A percentile compares a stretch with the other conserved stretches of the same genome.
Conservation (phyloP, 2,888 invertebrate species). For the Himalopsyche kuldschensis region DNA sequence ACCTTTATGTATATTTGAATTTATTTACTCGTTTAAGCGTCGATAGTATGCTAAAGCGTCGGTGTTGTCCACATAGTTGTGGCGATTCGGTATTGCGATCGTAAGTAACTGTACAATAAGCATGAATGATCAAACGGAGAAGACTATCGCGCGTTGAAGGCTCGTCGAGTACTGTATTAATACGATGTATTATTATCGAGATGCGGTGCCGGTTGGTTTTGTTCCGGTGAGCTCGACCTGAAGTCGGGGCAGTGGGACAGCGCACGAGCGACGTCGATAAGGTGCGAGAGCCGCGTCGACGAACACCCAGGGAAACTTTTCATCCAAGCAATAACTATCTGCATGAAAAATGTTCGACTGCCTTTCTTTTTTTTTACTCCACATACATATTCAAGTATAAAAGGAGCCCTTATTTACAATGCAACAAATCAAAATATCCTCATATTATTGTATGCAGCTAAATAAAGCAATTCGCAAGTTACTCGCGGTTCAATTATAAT, state of each 20-base stretch:
- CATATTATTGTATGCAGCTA: too few relatives aligned
- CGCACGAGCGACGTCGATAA: background rate
- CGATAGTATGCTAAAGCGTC: background rate
- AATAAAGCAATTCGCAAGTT: too few relatives aligned
- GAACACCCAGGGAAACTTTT: background rate
- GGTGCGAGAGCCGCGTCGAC: background rate
- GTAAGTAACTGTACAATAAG: background rate
- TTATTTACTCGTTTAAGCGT: background rate
- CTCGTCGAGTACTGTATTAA: background rate
- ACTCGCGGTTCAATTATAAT: too few relatives aligned
- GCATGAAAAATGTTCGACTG: too few relatives aligned
- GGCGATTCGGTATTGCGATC: background rate
- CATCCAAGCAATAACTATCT: background rate
- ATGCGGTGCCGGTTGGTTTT: background rate
- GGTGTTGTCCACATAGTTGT: background rate
- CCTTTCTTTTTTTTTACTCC: too few relatives aligned
- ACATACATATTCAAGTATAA: too few relatives aligned
- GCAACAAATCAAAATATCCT: too few relatives aligned
- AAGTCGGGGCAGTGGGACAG: background rate
- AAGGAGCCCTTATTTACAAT: too few relatives aligned
- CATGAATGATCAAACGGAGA: background rate
- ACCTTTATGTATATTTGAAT: background rate
- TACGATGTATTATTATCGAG: background rate
- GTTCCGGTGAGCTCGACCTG: background rate
- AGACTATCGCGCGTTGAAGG: background rate